Evolutionary conservation across 2,113 vertebrate genomes (phyloP), one percentile per base, ranked within the genome.

Genomic region (Calypte anna): DNA sequence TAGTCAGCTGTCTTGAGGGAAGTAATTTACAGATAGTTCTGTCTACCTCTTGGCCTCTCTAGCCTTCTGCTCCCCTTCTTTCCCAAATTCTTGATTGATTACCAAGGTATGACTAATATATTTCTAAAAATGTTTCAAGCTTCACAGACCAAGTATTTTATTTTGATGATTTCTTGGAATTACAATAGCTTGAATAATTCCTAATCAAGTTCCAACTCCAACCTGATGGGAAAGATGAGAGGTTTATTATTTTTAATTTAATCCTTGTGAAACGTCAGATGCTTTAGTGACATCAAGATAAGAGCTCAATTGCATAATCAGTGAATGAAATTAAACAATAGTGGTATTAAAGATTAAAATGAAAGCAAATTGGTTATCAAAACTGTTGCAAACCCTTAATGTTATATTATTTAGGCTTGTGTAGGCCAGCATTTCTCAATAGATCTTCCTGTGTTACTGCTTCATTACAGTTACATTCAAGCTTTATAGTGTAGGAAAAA

Each of bases 91-190:
- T 92, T 94, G 68, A 33, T 91, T 51, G 15, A 55, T 88, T 95
- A 97, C 92, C 86, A 78, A 93, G 74, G 9, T 70, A 36, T 64
- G 93, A 92, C 66, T 97, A 86, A 91, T 73, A 40, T 21, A 58
- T 93, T 86, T 94, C 33, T 90, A 54, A 66, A 88, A 94, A 83
- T 91, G 72, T 67, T 94, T 96, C 3, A 3, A 48, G 43, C 40
- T 40, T 40, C 40, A 40, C 40, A 40, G 40, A 11, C 11, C 12
- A 38, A 38, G 36, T 13, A 40, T 40, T 40, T 40, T 40, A 40
- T 10, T 40, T 40, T 40, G 40, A 40, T 40, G 40, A 40, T 40
- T 40, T 40, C 11, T 40, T 40, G 51, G 43, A 74, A 22, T 70
- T 80, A 88, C 51, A 91, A 63, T 1, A 1, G 33, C 33, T 86